Evolutionary conservation across 1,140 invertebrate genomes (phyloP).

Genomic region (Solenopsis invicta): DNA sequence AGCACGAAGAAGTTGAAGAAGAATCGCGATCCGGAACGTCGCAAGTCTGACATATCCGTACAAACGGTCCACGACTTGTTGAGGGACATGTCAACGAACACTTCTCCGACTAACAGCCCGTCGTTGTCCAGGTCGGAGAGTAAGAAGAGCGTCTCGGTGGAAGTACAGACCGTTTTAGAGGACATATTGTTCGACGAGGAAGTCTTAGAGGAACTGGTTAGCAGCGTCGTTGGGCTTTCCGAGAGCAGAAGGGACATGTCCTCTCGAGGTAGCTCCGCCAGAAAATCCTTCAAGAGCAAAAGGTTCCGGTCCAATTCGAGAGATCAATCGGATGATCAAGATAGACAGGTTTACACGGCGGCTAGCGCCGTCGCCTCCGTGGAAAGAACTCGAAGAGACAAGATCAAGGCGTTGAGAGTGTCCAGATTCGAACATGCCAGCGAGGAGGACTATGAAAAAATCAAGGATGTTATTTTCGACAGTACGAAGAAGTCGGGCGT

Average conservation of each 20-base stretch:
- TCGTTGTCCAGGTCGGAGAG: slow-evolving; percentile 78
- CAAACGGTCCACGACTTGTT: slow-evolving; percentile 72
- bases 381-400: slow-evolving; percentile 38
- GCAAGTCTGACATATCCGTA: slow-evolving; percentile 84
- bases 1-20: slow-evolving; percentile 74
- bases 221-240: slow-evolving; percentile 58
- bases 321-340: slow-evolving; percentile 44
- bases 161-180: slow-evolving; percentile 84
- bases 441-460: slow-evolving; percentile 74
- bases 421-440: slow-evolving; percentile 80
- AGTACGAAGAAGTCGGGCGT: slow-evolving; percentile 40
- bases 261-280: slow-evolving; percentile 46
- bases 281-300: slow-evolving; percentile 68
- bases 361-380: slow-evolving; percentile 48
- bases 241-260: slow-evolving; percentile 72
- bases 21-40: slow-evolving; percentile 80
- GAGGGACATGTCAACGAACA: slow-evolving; percentile 84
- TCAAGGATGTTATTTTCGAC: slow-evolving; percentile 70
- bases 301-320: slow-evolving; percentile 63
- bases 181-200: slow-evolving; percentile 63
- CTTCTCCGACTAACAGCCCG: slow-evolving; percentile 78
- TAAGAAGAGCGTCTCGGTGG: slow-evolving; percentile 81
- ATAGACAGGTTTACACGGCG: neutral
- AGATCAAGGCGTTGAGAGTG: slow-evolving; percentile 71
- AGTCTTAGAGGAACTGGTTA: slow-evolving; percentile 41